phyloP scores from a whole-genome alignment of 2,113 vertebrate species.

The Etheostoma spectabile region DNA sequence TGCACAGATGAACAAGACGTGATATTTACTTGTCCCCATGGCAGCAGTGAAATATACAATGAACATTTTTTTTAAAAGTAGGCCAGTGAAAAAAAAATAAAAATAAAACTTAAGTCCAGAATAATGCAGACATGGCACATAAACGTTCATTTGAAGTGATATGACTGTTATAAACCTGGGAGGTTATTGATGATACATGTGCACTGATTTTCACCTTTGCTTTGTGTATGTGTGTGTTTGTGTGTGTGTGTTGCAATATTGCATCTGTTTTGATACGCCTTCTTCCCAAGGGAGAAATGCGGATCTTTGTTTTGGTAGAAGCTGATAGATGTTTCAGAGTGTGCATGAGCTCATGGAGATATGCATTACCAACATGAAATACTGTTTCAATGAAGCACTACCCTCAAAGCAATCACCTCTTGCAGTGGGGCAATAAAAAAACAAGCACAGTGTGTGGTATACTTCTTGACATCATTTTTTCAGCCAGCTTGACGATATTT shows the following conservation, averaged over 20 bases:
- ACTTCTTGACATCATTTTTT: conserved; percentile 67
- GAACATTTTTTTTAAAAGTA: conserved; percentile 40
- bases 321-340: conserved; percentile 25
- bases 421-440: conserved; percentile 59
- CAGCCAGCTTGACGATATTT: conserved; percentile 60
- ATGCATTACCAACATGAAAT: conserved; percentile 41
- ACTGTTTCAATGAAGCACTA: conserved; percentile 21
- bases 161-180: conserved; percentile 4
- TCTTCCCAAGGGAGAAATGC: not conserved
- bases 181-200: conserved; percentile 1
- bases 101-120: not conserved
- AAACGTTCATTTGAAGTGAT: conserved; percentile 10
- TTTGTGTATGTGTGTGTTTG: not conserved
- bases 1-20: conserved; percentile 59
- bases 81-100: conserved; percentile 48
- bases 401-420: conserved; percentile 27
- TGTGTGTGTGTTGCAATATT: not conserved
- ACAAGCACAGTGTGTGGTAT: conserved; percentile 58
- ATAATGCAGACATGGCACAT: conserved; percentile 23
- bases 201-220: conserved; percentile 2
- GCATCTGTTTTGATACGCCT: not conserved
- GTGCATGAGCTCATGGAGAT: conserved; percentile 54
- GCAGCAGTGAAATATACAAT: conserved; percentile 50
- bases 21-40: conserved; percentile 78
- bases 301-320: not conserved